A percentile compares a stretch with the other conserved stretches of the same genome.
Conservation (phyloP, 2,113 vertebrate genomes). For the Andinoacara biseriatus region DNA sequence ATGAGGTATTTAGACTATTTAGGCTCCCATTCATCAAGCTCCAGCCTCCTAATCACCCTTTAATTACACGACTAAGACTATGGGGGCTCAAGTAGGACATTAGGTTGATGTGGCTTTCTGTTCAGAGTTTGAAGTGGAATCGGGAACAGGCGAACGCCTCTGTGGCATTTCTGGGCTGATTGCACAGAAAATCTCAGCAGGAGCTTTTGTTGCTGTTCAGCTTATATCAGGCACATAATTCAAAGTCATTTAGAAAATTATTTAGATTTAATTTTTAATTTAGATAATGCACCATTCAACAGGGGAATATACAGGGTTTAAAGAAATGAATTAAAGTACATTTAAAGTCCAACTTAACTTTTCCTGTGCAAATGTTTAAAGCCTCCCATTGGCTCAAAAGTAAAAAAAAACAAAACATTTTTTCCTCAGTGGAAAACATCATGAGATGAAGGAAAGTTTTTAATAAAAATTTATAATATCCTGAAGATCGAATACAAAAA, state of each 20-base stretch:
- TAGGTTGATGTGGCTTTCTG: conserved; percentile 53
- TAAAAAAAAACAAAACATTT: too few relatives aligned
- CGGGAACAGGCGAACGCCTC: not conserved
- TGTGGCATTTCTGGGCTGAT: conserved; percentile 25
- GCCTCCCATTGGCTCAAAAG: not conserved
- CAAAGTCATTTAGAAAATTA: not conserved
- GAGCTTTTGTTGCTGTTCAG: not conserved
- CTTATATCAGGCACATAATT: not conserved
- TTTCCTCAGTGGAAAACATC: not conserved
- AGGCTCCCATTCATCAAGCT: conserved; percentile 75
- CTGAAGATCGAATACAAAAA: not conserved
- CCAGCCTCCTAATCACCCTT: conserved; percentile 82
- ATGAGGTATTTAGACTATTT: conserved; percentile 78
- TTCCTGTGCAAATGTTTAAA: not conserved
- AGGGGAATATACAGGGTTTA: not conserved
- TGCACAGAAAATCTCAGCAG: conserved; percentile 21
- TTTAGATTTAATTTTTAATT: not conserved
- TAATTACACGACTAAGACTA: conserved; percentile 79
- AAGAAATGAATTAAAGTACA: not conserved
- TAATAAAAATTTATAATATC: not conserved
- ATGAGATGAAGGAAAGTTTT: too few relatives aligned
- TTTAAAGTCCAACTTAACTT: not conserved
- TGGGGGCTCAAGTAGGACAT: conserved; percentile 65
- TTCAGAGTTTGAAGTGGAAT: conserved; percentile 22
- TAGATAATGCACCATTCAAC: not conserved